Evolutionary conservation across 2,888 invertebrate species (phyloP).

Genomic region (Pandemis corylana): DNA sequence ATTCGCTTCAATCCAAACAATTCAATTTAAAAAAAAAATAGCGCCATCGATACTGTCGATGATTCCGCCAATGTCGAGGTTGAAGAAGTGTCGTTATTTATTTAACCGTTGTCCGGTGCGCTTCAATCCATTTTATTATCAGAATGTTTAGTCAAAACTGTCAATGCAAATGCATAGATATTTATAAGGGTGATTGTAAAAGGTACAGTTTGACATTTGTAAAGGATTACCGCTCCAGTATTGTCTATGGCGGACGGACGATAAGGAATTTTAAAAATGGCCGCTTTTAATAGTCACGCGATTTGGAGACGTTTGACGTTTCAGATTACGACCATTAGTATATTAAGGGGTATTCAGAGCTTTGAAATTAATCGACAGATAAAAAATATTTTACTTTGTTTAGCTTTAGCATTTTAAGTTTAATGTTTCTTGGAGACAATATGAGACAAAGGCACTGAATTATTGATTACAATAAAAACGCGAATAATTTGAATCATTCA

Average conservation of each 20-base stretch:
- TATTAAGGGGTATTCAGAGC: slow-evolving; percentile 32
- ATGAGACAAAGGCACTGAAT: too few species aligned
- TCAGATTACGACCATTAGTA: slow-evolving; percentile 73
- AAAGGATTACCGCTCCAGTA: slow-evolving; percentile 41
- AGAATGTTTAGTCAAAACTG: background rate
- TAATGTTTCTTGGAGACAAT: too few species aligned
- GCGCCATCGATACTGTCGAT: too few species aligned
- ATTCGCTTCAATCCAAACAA: background rate
- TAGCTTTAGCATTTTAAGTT: background rate
- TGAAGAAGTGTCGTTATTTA: too few species aligned
- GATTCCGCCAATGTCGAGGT: too few species aligned
- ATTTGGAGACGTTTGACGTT: slow-evolving; percentile 74
- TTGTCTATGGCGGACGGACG: slow-evolving; percentile 60
- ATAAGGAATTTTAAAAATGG: slow-evolving; percentile 77
- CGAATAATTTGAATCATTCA: too few species aligned
- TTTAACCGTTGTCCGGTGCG: too few species aligned
- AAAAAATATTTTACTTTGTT: background rate
- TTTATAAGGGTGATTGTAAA: slow-evolving; percentile 29
- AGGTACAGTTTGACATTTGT: slow-evolving; percentile 30
- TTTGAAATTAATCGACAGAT: slow-evolving; percentile 26
- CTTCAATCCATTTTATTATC: background rate
- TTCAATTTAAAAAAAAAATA: too few species aligned
- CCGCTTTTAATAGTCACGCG: slow-evolving; percentile 76
- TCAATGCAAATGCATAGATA: slow-evolving; percentile 22
- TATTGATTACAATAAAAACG: too few species aligned